Base-by-base conservation (phyloP, 2,888 invertebrate genomes). In the Tenthredo mesomela region DNA sequence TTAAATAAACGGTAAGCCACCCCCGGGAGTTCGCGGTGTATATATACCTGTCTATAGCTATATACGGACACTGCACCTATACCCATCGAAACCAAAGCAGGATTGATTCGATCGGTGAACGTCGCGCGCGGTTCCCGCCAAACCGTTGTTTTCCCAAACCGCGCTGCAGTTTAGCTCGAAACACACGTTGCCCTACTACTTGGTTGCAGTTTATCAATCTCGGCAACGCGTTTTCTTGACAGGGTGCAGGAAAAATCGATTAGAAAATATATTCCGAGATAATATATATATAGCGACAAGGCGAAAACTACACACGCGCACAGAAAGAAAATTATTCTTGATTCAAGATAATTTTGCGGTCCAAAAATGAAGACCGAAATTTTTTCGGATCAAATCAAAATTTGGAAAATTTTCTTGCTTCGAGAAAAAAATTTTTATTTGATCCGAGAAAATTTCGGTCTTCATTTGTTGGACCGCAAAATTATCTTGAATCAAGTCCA, bases 61-160 rank as follows among this genome's bases (percentile, higher is more conserved):
- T 70, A 6, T 33, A 43, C 25, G 75, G 47, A 29, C 21, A 29
- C n/a, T n/a, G n/a, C 18, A 75, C 47, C 75, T 25, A 50, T 25
- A 50, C 58, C 29, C 33, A 82, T 82, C 67, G 82, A 67, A 82
- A 67, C 67, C 47, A 40, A 82, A 67, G 65, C 82, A 50, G 67
- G 82, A 82, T 82, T 82, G 82, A 82, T 82, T 82, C 67, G 43
- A 25, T 61, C 40, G 47, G 80, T 65, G 77, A 33, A 73, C 71
- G 71, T 77, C 77, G 77, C n/a, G n/a, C n/a, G n/a, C n/a, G n/a
- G n/a, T n/a, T 37, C 37, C 82, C 82, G 82, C 82, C 82, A 82
- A 82, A 82, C 18, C 70, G 67, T 82, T 82, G 82, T 82, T 82
- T 70, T 12, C 65, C 21, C 61, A 33, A 80, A 65, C 80, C 67